Evolutionary conservation across 2,113 vertebrate species (phyloP), one percentile per base, ranked within the genome.

Genomic region (Pomatorhinus ruficollis): DNA sequence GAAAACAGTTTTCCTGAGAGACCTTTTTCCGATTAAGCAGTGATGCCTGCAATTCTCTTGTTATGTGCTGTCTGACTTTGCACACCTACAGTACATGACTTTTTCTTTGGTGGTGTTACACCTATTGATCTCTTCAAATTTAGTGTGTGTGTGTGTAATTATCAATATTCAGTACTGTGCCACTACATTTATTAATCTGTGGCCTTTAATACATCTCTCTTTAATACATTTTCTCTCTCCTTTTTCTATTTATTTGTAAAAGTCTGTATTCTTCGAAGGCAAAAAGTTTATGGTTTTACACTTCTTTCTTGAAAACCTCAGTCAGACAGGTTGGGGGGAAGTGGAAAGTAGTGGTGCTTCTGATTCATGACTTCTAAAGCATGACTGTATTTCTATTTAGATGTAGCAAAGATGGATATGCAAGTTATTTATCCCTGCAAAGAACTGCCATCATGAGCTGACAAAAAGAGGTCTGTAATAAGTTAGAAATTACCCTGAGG

Each of bases 381-480:
- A 78, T n/a, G 47, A 33, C 12, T 89, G 0, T 61, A 35, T 84
- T 92, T 86, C 50, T 87, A 6, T 87, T 79, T 65, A 80, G 47
- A n/a, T 52, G 35, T 76, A 75, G 42, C 21, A 66, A 87, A 92
- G 61, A 57, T 47, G n/a, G 33, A 69, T 94, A 66, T 33, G 25
- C 53, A 83, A 44, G 57, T 72, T 95, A 47, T n/a, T 92, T 93
- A 92, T 69, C 47, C 61, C 53, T 93, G 66, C 54, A 70, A 84
- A 94, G 78, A 77, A 6, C 57, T 89, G 42, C 30, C 39, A n/a
- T 44, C 40, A 10, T 31, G 37, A 59, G 61, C 57, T 95, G 57
- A 79, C 61, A 70, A 59, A 60, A 78, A 72, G 63, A 69, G 49
- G 18, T 76, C 60, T 92, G 45, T 63, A 77, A 60, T 87, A 90